phyloP scores from a whole-genome alignment of 2,113 vertebrate species.

The Saguinus imperator region DNA sequence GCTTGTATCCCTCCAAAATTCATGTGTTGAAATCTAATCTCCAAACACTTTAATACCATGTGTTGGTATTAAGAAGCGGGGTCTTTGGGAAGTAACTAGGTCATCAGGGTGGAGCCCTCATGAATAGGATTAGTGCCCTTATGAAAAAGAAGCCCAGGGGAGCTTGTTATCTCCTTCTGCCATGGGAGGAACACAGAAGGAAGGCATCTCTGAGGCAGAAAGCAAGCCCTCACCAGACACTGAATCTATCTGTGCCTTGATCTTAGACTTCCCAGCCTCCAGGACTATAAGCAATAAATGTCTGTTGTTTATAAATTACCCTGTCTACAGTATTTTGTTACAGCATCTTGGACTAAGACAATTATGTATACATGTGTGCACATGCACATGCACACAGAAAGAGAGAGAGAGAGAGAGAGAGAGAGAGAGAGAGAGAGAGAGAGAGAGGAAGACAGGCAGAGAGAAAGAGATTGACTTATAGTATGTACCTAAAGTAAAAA shows the following conservation, averaged over 20 bases:
- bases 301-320: background rate
- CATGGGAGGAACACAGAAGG: background rate
- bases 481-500: too few species aligned
- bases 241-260: background rate
- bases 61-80: background rate
- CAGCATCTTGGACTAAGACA: background rate
- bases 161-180: background rate
- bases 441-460: background rate
- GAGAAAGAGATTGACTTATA: background rate
- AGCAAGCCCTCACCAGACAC: background rate
- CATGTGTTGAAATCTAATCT: background rate
- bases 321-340: background rate
- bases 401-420: too few species aligned
- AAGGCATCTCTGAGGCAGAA: background rate
- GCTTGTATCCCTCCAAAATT: background rate
- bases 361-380: background rate
- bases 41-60: too few species aligned
- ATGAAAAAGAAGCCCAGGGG: background rate
- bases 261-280: background rate
- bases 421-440: background rate
- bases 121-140: background rate
- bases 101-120: background rate
- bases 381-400: background rate
- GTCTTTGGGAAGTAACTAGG: background rate
- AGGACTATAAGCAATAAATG: background rate